A percentile compares a stretch with the other conserved stretches of the same genome.
Conservation (phyloP, 1,140 invertebrate genomes). For the Lasioglossum albipes region DNA sequence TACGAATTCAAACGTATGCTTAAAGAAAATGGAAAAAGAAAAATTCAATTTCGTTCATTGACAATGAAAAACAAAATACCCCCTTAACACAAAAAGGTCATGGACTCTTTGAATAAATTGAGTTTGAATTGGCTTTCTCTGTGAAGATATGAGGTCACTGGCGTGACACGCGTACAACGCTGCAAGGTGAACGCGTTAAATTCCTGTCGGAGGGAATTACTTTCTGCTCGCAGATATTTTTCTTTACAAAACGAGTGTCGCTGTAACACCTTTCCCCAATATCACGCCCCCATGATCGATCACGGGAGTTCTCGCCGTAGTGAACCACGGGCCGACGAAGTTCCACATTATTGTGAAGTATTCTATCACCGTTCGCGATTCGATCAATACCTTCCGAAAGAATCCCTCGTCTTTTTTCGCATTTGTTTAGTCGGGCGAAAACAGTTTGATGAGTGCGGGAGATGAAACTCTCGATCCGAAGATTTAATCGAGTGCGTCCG, state of each 20-base stretch:
- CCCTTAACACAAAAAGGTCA: too few species aligned
- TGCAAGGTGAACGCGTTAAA: too few species aligned
- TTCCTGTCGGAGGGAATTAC: neutral
- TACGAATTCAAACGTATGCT: too few species aligned
- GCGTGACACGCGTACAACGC: too few species aligned
- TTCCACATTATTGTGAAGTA: constrained; percentile 4
- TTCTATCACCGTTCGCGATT: neutral
- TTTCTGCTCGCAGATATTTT: neutral
- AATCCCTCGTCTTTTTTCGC: too few species aligned
- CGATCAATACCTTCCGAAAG: constrained; percentile 23
- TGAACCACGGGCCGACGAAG: neutral
- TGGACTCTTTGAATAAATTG: too few species aligned
- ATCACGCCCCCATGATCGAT: neutral
- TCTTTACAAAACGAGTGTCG: neutral
- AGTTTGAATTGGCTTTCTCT: too few species aligned
- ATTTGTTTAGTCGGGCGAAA: neutral
- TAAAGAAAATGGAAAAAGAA: too few species aligned
- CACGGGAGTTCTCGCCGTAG: neutral
- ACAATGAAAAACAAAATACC: too few species aligned
- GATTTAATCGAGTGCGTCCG: constrained; percentile 2
- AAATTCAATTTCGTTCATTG: too few species aligned
- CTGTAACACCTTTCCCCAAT: too few species aligned
- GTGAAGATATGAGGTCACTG: too few species aligned
- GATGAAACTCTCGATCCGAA: neutral
- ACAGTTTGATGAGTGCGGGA: neutral